Percentiles rank a stretch among this genome's conserved stretches.
These are phyloP conservation scores for Tupaia chinensis DNA, from an alignment of 2,113 vertebrate genomes.

Conservation along the genomic window DNA sequence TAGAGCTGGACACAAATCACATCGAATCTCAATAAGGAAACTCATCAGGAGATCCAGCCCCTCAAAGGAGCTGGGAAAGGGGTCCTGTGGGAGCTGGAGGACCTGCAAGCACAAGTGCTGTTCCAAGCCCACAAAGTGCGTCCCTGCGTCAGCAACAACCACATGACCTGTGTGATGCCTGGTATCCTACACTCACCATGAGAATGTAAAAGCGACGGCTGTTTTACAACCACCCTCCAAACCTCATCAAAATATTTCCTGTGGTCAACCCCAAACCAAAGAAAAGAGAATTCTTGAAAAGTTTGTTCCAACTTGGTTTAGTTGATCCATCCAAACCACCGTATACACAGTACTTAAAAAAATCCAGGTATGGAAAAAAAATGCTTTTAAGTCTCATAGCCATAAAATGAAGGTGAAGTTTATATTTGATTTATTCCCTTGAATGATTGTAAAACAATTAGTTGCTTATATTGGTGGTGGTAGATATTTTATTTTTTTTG, in stretches of 20 bases:
- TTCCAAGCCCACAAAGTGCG: neutral
- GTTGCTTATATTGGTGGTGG: neutral
- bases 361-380: neutral
- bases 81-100: neutral
- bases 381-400: neutral
- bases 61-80: neutral
- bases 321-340: neutral
- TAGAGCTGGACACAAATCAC: neutral
- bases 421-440: neutral
- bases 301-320: neutral
- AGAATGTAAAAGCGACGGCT: neutral
- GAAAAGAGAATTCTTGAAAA: neutral
- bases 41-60: neutral
- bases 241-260: neutral
- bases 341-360: neutral
- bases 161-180: neutral
- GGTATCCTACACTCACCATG: neutral
- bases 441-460: neutral
- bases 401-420: neutral
- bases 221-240: neutral
- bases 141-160: neutral
- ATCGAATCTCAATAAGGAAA: neutral
- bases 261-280: neutral
- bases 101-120: neutral
- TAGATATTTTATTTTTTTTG: too few species aligned